Conservation (phyloP, 2,888 invertebrate genomes). For the Lycocerus yunnanus region DNA sequence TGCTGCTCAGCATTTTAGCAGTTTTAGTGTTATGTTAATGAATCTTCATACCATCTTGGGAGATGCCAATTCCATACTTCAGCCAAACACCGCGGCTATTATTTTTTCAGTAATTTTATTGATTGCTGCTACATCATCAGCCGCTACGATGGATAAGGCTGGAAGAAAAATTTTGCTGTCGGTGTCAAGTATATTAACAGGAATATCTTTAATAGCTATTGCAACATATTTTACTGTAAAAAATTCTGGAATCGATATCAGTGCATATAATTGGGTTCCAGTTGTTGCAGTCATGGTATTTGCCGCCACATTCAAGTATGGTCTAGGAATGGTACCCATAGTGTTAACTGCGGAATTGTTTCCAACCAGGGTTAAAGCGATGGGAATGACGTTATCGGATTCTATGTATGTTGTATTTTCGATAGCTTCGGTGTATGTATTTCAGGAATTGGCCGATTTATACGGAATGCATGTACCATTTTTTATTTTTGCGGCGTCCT, state of each 20-base stretch:
- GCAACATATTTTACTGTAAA: conserved; percentile 50
- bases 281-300: conserved; percentile 49
- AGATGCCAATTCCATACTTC: conserved; percentile 48
- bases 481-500: conserved; percentile 46
- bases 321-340: conserved; percentile 52
- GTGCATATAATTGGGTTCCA: conserved; percentile 49
- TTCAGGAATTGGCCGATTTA: conserved; percentile 39
- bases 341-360: conserved; percentile 53
- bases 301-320: conserved; percentile 49
- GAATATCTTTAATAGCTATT: conserved; percentile 44
- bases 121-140: conserved; percentile 43
- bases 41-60: conserved; percentile 51
- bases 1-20: conserved; percentile 51
- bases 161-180: conserved; percentile 49
- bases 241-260: conserved; percentile 40
- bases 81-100: conserved; percentile 46
- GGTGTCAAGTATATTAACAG: conserved; percentile 47
- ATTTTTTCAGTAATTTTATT: conserved; percentile 51
- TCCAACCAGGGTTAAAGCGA: conserved; percentile 53
- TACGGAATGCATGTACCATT: conserved; percentile 50
- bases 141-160: conserved; percentile 47
- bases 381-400: conserved; percentile 52
- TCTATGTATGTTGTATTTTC: conserved; percentile 48
- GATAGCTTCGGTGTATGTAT: conserved; percentile 46
- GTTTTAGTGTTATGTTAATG: conserved; percentile 53